Percentiles rank a stretch among this genome's conserved stretches.
Conservation (phyloP, 2,113 vertebrate species). For the Leptobrachium ailaonicum region DNA sequence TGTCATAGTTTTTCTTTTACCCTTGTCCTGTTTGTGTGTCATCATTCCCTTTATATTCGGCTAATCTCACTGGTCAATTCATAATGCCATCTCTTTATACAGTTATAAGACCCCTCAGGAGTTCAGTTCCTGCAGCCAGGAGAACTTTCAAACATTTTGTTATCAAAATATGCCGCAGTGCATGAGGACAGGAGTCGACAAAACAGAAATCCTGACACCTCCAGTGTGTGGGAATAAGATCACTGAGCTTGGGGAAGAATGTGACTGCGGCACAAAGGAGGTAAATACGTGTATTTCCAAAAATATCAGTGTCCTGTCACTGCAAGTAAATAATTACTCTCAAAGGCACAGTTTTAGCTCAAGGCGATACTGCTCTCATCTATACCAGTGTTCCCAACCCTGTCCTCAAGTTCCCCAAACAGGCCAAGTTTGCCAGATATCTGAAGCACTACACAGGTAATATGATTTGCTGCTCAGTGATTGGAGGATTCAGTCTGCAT, state of each 20-base stretch:
- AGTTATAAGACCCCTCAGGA: constrained; percentile 59
- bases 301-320: no score
- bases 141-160: constrained; percentile 61
- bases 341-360: no score
- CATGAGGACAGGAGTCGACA: constrained; percentile 52
- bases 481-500: no score
- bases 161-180: constrained; percentile 59
- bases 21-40: neutral
- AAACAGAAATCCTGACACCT: constrained; percentile 56
- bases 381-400: no score
- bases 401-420: no score
- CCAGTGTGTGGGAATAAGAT: constrained; percentile 69
- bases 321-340: no score
- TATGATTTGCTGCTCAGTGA: no score
- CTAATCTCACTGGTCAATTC: neutral
- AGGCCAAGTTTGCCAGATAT: no score
- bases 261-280: constrained; percentile 69
- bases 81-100: neutral
- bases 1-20: neutral
- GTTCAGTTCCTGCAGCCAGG: constrained; percentile 73
- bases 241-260: constrained; percentile 70
- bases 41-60: neutral
- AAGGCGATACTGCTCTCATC: no score
- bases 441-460: no score
- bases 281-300: constrained; percentile 53